phyloP scores from a whole-genome alignment of 2,888 invertebrate genomes.

The Xanthia togata region DNA sequence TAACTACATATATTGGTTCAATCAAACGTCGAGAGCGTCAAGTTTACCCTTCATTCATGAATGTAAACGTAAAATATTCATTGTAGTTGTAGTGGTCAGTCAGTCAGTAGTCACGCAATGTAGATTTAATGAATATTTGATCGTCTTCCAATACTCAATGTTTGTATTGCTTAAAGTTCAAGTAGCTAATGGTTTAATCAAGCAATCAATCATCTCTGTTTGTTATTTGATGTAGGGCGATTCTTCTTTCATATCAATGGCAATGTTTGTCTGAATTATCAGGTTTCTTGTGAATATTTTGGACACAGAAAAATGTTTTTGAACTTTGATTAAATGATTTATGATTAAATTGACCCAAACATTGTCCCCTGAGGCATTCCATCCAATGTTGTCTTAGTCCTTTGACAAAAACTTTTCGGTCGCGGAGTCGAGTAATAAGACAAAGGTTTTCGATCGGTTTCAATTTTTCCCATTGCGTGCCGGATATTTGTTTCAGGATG shows the following conservation, averaged over 20 bases:
- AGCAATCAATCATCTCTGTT: conserved; percentile 33
- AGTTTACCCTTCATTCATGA: conserved; percentile 52
- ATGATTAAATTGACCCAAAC: conserved; percentile 1
- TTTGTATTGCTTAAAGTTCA: conserved; percentile 48
- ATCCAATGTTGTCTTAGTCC: not conserved
- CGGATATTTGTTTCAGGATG: not conserved
- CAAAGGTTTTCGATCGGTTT: not conserved
- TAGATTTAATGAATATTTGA: conserved; percentile 54
- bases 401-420: not conserved
- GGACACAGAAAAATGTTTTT: not conserved
- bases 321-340: not conserved
- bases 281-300: not conserved
- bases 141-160: conserved; percentile 41
- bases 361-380: conserved; percentile 6
- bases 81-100: conserved; percentile 28
- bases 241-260: not conserved
- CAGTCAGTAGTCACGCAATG: conserved; percentile 49
- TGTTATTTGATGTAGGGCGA: not conserved
- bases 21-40: conserved; percentile 36
- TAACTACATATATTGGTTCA: conserved; percentile 15
- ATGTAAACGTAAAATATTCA: conserved; percentile 56
- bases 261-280: not conserved
- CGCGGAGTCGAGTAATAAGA: too few relatives aligned
- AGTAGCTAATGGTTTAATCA: conserved; percentile 48
- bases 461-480: not conserved